These are phyloP conservation scores for Zaprionus lineosus DNA, from an alignment of 2,888 invertebrate genomes.

Conservation along the genomic window DNA sequence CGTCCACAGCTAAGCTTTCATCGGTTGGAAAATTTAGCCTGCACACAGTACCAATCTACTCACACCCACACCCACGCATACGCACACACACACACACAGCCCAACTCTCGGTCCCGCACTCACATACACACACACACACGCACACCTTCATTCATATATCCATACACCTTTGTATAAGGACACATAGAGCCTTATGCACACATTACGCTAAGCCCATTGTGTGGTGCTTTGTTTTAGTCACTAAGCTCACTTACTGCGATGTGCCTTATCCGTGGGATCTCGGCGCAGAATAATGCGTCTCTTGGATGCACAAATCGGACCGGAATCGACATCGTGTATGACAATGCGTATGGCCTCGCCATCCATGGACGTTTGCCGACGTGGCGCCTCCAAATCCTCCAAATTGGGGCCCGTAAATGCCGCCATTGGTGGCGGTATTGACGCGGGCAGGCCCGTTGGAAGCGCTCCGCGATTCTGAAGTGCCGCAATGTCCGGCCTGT, in stretches of 20 bases:
- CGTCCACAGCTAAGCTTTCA: constrained; percentile 22
- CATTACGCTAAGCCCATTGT: constrained; percentile 21
- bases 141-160: background rate
- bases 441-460: constrained; percentile 80
- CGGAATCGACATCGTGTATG: constrained; percentile 95
- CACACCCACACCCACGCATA: background rate
- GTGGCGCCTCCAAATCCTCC: constrained; percentile 86
- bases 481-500: constrained; percentile 89
- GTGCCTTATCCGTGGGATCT: constrained; percentile 92
- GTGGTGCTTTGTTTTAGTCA: constrained; percentile 13
- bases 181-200: background rate
- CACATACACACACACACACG: background rate
- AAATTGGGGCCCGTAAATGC: constrained; percentile 84
- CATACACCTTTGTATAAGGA: background rate
- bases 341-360: constrained; percentile 96
- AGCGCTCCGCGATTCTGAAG: constrained; percentile 85
- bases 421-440: constrained; percentile 82
- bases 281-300: constrained; percentile 89
- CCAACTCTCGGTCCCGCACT: no score
- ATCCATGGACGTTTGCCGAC: constrained; percentile 93
- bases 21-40: constrained; percentile 46
- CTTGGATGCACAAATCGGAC: constrained; percentile 86
- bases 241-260: constrained; percentile 88
- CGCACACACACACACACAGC: background rate
- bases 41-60: constrained; percentile 12